Evolutionary conservation across 2,888 invertebrate genomes (phyloP), one percentile per base, ranked within the genome.

Genomic region (Synanthedon vespiformis): DNA sequence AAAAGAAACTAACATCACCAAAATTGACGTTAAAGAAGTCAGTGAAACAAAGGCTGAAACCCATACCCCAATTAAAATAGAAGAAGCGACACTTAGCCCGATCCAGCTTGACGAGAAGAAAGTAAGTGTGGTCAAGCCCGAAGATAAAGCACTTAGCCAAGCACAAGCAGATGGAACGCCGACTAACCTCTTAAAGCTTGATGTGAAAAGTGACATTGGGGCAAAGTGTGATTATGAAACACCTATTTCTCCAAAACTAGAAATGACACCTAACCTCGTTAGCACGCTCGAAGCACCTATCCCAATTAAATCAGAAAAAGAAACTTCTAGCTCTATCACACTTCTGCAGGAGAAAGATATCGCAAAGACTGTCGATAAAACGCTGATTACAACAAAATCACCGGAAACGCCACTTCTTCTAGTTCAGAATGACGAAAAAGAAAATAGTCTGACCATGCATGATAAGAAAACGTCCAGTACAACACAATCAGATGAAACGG

Each of bases 101-200:
- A 5, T 27, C 27, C 27, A 27, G 27, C 27, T 27, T 27, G 27
- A 27, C 27, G 51, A 52, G 1, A 40, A 41, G 18, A 13, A 4
- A 13, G n/a, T 13, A 0, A 41, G 41, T 13, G n/a, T 13, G 5
- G 11, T 10, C 13, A 41, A 41, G 41, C 10, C 10, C 11, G 10
- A n/a, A 12, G 52, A 54, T 2, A 56, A 52, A 16, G 48, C 14
- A 12, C 10, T n/a, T 3, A 55, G 55, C 16, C 50, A 2, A 27
- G 34, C n/a, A 2, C 27, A 14, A 13, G 51, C 48, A 16, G 54
- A 52, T 16, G 16, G 16, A 1, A 54, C 50, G n/a, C 18, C 13
- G 1, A 22, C 34, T 2, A 10, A 3, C 10, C 48, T 13, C 14
- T 13, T 11, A 3, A 48, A 48, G 14, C n/a, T 16, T 5, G 48